Evolutionary conservation across 2,888 invertebrate species (phyloP), one percentile per base, ranked within the genome.

Genomic region (Dicranocentrus wangi): DNA sequence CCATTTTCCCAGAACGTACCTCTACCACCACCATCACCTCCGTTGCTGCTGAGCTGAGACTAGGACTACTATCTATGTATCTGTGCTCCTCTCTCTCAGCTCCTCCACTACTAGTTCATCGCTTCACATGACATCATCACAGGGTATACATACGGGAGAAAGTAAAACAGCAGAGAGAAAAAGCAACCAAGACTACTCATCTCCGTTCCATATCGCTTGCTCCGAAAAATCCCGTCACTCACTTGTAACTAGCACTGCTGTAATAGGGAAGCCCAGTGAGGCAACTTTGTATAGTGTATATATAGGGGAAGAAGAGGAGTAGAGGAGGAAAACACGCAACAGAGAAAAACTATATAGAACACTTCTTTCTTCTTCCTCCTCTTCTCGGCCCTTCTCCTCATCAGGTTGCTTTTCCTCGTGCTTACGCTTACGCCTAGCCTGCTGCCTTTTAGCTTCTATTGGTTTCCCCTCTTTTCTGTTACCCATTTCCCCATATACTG

Each of bases 181-280:
- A 28, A 73, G 51, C 51, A 63, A 68, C 68, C 47, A 76, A 76
- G 32, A 60, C n/a, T n/a, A 39, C 68, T 68, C 76, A 76, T 72
- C 72, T 51, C 81, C 81, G 81, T 81, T 81, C 75, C 81, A 70
- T 75, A 75, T 81, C 81, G 81, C 75, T 75, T 75, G 61, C 81
- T 75, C 81, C 81, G 81, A 81, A 75, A 81, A 81, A 75, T 70
- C 75, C 81, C 81, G 81, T 80, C 65, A 61, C 72, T 70, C 55
- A 25, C 58, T 47, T 17, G 7, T 21, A 55, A 25, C 21, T 21
- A 55, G 55, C 55, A 55, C 5, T 47, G 47, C 39, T 13, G n/a
- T 10, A 32, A 32, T 32, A 10, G 47, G 39, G 39, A 39, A 39
- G 51, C 51, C n/a, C 10, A 51, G 51, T 51, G 51, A 51, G 51